Evolutionary conservation across 2,888 invertebrate genomes (phyloP).

Genomic region (Leptogaster cylindrica): DNA sequence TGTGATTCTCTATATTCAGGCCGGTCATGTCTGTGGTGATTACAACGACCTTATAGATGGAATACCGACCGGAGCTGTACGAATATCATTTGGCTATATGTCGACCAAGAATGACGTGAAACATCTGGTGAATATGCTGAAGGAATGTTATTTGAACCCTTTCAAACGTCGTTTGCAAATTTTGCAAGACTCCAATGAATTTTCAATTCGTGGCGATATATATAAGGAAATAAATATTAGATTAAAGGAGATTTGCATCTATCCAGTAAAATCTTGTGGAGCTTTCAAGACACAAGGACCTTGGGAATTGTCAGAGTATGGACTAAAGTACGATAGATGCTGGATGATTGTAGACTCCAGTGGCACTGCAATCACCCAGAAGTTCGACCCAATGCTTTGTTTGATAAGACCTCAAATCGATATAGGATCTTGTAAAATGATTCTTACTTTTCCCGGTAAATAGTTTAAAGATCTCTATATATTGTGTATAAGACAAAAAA

Average conservation of each 20-base stretch:
- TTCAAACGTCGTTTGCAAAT: slow-evolving; percentile 50
- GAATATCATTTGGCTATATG: slow-evolving; percentile 93
- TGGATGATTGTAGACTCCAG: slow-evolving; percentile 90
- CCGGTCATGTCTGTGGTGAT: slow-evolving; percentile 92
- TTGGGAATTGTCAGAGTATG: slow-evolving; percentile 79
- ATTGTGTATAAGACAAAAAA: background rate
- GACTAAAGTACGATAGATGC: slow-evolving; percentile 85
- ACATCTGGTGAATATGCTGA: slow-evolving; percentile 74
- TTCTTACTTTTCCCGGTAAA: slow-evolving; percentile 69
- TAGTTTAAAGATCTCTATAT: background rate
- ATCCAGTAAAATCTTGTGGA: slow-evolving; percentile 92
- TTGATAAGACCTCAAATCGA: slow-evolving; percentile 76
- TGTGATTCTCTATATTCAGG: too few relatives aligned
- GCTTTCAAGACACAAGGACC: slow-evolving; percentile 70
- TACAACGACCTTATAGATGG: slow-evolving; percentile 84
- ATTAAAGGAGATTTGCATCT: slow-evolving; percentile 70
- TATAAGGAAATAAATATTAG: slow-evolving; percentile 33
- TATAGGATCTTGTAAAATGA: slow-evolving; percentile 65
- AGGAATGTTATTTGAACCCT: slow-evolving; percentile 70
- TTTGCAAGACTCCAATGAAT: slow-evolving; percentile 50
- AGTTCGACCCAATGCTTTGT: slow-evolving; percentile 80
- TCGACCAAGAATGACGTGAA: slow-evolving; percentile 77
- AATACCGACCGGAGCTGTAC: slow-evolving; percentile 87
- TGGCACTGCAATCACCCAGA: slow-evolving; percentile 88
- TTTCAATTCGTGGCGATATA: too few relatives aligned